A percentile compares a stretch with the other conserved stretches of the same genome.
Conservation (phyloP, 2,888 invertebrate species). For the Melanchra persicariae region DNA sequence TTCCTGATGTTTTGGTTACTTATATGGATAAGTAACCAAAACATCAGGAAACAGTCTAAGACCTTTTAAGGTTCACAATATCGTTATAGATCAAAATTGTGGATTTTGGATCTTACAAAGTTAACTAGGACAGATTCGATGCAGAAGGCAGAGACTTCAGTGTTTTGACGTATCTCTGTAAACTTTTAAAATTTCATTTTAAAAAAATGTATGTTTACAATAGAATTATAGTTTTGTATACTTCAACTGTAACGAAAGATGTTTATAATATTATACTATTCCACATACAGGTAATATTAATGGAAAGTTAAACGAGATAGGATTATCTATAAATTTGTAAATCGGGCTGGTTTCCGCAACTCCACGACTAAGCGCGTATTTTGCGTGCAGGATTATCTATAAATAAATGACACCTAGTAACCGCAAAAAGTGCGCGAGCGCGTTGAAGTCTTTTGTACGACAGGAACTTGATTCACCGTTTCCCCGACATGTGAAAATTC, state of each 20-base stretch:
- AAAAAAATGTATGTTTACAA: too few relatives aligned
- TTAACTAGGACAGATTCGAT: too few relatives aligned
- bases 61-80: too few relatives aligned
- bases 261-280: background rate
- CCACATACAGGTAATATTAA: background rate
- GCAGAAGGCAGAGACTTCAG: too few relatives aligned
- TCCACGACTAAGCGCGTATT: too few relatives aligned
- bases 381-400: background rate
- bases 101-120: background rate
- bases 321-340: background rate
- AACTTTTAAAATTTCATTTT: too few relatives aligned
- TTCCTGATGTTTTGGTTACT: slow-evolving; percentile 14
- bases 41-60: too few relatives aligned
- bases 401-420: too few relatives aligned
- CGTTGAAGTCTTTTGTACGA: slow-evolving; percentile 71
- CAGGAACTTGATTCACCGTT: slow-evolving; percentile 2
- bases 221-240: background rate
- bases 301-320: background rate
- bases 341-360: too few relatives aligned
- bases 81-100: too few relatives aligned
- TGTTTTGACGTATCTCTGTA: too few relatives aligned
- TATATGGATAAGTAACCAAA: background rate
- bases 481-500: too few relatives aligned
- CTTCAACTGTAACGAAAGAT: background rate
- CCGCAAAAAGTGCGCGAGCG: slow-evolving; percentile 30